Evolutionary conservation across 2,888 invertebrate genomes (phyloP).

Genomic region (Callinectes sapidus): DNA sequence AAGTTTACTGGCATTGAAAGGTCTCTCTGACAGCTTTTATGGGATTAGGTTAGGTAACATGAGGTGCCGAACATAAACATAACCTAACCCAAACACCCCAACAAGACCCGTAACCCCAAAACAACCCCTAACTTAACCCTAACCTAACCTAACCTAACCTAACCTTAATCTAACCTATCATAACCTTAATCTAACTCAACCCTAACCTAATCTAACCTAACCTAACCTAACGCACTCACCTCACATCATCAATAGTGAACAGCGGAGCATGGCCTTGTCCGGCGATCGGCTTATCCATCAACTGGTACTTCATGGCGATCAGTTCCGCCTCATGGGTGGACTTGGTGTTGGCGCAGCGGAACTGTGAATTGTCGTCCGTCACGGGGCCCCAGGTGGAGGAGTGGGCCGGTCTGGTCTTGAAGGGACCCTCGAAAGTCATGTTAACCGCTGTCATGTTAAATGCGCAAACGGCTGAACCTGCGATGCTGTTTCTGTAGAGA

Average conservation of each 20-base stretch:
- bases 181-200: not conserved
- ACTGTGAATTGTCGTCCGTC: slow-evolving; percentile 78
- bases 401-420: slow-evolving; percentile 87
- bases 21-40: too few species aligned
- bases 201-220: too few species aligned
- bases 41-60: too few species aligned
- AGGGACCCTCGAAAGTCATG: slow-evolving; percentile 88
- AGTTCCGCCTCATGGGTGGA: slow-evolving; percentile 45
- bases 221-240: slow-evolving; percentile 73
- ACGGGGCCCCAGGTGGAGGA: slow-evolving; percentile 85
- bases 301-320: slow-evolving; percentile 81
- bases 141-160: too few species aligned
- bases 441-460: slow-evolving; percentile 90
- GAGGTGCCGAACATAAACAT: too few species aligned
- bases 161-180: too few species aligned
- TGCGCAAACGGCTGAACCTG: slow-evolving; percentile 93
- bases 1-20: too few species aligned
- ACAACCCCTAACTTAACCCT: too few species aligned
- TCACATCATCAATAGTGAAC: slow-evolving; percentile 83
- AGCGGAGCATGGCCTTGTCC: slow-evolving; percentile 84
- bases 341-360: slow-evolving; percentile 79
- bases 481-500: slow-evolving; percentile 83
- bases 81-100: too few species aligned
- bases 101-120: too few species aligned
- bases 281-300: slow-evolving; percentile 91